Evolutionary conservation across 2,113 vertebrate species (phyloP), one percentile per base, ranked within the genome.

Genomic region (Maccullochella peelii): DNA sequence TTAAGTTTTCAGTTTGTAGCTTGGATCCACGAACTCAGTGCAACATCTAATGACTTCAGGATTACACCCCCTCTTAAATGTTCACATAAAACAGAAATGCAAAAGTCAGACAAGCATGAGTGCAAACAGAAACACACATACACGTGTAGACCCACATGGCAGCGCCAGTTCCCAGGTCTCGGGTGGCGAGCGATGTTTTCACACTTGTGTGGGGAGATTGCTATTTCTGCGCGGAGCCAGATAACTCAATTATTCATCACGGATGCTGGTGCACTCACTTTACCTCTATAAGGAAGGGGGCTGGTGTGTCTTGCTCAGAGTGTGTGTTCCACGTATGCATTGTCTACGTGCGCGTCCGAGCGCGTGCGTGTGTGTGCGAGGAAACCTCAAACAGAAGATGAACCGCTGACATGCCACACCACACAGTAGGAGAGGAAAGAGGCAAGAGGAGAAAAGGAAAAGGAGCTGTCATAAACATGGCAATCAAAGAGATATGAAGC

Each of bases 201-300:
- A 94, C 93, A 93, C 92, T 92, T 94, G 90, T 94, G 87, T 77
- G 85, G 87, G 88, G 89, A 94, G 91, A 92, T 94, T 94, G 94
- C 94, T 95, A 94, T 95, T 95, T 93, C 93, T 93, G 94, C 91
- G 57, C 82, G 67, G 86, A 94, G 91, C 90, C 86, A 90, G 88
- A 92, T 85, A 89, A 94, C 93, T 95, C 94, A 95, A 95, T 95
- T 95, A 95, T 95, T 95, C 90, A 95, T 95, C 71, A 16, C 62
- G 57, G 89, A 91, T 89, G 81, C 88, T 88, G 77, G 88, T 86
- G 84, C 90, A 93, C 93, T 93, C 93, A 93, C 88, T 92, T 94
- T 91, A 91, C 93, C 92, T 92, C 90, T 74, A 74, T 77, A 77
- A 93, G 75, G 77, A 84, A 76, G 77, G 67, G 80, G 67, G 83